Evolutionary conservation across 2,113 vertebrate genomes (phyloP).

Genomic region (Xenopus laevis): DNA sequence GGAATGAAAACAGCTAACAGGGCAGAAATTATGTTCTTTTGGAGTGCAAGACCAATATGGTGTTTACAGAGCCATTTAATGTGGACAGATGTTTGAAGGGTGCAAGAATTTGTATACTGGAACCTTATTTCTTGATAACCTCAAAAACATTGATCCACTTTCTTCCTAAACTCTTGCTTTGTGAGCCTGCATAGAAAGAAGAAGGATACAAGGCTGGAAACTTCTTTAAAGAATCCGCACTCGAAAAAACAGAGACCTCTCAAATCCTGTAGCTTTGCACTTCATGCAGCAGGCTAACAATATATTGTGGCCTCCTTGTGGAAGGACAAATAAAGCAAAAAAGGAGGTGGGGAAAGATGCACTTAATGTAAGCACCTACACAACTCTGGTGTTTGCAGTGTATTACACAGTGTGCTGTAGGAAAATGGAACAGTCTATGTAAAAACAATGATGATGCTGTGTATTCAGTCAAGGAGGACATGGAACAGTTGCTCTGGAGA

Average conservation of each 20-base stretch:
- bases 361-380: constrained; percentile 37
- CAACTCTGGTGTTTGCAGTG: constrained; percentile 38
- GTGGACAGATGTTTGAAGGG: constrained; percentile 10
- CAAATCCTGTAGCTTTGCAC: constrained; percentile 24
- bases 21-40: constrained; percentile 16
- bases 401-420: constrained; percentile 35
- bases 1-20: constrained; percentile 89
- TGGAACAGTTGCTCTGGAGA: constrained; percentile 21
- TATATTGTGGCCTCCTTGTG: constrained; percentile 4
- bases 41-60: background rate
- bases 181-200: constrained; percentile 2
- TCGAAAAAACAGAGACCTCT: background rate
- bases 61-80: background rate
- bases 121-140: constrained; percentile 24
- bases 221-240: background rate
- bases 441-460: background rate
- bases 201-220: background rate
- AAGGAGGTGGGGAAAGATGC: background rate
- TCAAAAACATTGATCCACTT: constrained; percentile 18
- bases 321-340: constrained; percentile 4
- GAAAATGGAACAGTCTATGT: constrained; percentile 9
- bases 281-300: constrained; percentile 20
- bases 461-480: background rate
- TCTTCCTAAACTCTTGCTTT: background rate
- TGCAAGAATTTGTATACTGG: constrained; percentile 7